Evolutionary conservation across 2,888 invertebrate genomes (phyloP), one percentile per base, ranked within the genome.

Genomic region (Halictus quadricinctus): DNA sequence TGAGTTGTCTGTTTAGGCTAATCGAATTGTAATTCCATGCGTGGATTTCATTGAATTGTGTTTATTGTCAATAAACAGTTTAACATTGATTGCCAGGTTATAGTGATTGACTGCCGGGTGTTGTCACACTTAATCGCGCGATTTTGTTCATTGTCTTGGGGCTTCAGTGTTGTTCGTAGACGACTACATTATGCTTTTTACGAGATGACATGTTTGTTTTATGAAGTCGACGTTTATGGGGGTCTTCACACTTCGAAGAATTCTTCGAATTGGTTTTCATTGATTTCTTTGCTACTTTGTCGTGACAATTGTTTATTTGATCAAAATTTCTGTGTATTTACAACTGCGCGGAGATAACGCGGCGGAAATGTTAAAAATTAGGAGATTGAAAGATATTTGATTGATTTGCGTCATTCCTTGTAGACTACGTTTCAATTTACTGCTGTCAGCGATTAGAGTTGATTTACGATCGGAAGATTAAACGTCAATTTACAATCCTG

Each of bases 21-120:
- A 5, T 12, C 43, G n/a, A 43, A 69, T 69, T 43, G 29, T 70
- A 48, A 12, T 70, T 0, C n/a, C 41, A 43, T 50, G 70, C 58
- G 29, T 58, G 41, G 69, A 43, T 43, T 46, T 0, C 21, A 66
- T n/a, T 36, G 8, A 21, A 72, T 60, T 81, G n/a, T 75, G 60
- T 10, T 64, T 64, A 50, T 54, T 70, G 69, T 80, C 64, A 76
- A 83, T 83, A 83, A 83, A 83, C 29, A 60, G 15, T 12, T 76
- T 60, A 69, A 54, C 74, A 41, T 81, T 13, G 10, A 36, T 60
- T 60, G 46, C 46, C n/a, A 70, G 1, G 41, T 83, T 80, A 10
- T 13, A 76, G 8, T 83, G 64, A 81, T 64, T 83, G 80, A 58
- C 54, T 0, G 10, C n/a, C 41, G 77, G 72, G 60, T 13, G 41